Evolutionary conservation across 2,888 invertebrate genomes (phyloP).

Genomic region (Crocallis elinguaria): DNA sequence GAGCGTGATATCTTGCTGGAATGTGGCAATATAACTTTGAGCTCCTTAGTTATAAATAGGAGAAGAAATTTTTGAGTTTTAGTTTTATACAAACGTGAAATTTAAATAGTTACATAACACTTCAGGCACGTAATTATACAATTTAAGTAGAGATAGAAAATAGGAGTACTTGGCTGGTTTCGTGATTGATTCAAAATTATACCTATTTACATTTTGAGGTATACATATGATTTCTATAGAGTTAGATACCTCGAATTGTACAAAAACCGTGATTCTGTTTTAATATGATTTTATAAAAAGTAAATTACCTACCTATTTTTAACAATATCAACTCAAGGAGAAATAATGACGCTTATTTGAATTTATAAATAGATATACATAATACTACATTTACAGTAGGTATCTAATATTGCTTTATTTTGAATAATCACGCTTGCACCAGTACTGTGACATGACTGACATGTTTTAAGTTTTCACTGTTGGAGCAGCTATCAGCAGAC

Average conservation of each 20-base stretch:
- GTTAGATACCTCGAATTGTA: too few species aligned
- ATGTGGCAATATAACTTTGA: slow-evolving; percentile 17
- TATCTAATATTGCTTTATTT: slow-evolving; percentile 14
- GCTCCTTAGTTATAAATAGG: slow-evolving; percentile 20
- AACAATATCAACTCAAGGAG: neutral
- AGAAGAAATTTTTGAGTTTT: slow-evolving; percentile 23
- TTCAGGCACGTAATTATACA: slow-evolving; percentile 30
- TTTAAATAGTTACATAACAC: slow-evolving; percentile 14
- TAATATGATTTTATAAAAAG: too few species aligned
- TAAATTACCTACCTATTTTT: too few species aligned
- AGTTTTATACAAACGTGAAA: slow-evolving; percentile 7
- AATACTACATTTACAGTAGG: neutral
- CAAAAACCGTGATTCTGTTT: too few species aligned
- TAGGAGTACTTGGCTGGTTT: slow-evolving; percentile 18
- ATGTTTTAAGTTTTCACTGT: slow-evolving; percentile 5
- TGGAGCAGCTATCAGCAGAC: slow-evolving; percentile 14
- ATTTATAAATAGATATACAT: slow-evolving; percentile 1
- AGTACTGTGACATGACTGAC: neutral
- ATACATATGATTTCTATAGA: too few species aligned
- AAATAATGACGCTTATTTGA: neutral
- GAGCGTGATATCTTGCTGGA: slow-evolving; percentile 23
- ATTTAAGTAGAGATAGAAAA: neutral
- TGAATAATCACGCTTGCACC: slow-evolving; percentile 26
- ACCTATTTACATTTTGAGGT: too few species aligned
- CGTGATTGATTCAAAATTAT: slow-evolving; percentile 18